Percentiles rank a stretch among this genome's conserved stretches.
These are phyloP conservation scores for Hydrozoanthus tunicans DNA, from an alignment of 64 coral and sea anemone genomes.

Conservation along the genomic window DNA sequence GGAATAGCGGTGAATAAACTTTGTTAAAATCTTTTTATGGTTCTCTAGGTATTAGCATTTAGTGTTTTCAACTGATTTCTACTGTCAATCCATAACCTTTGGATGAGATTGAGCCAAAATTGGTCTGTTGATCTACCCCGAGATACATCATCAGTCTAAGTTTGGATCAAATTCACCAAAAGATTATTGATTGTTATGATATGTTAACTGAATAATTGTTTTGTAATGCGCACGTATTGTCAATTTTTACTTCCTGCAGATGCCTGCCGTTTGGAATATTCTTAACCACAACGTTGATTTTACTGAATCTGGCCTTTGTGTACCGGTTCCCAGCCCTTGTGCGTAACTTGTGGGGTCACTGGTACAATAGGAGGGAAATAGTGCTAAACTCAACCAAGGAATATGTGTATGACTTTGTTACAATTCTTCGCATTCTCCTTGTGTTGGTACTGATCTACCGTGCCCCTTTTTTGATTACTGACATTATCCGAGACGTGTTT, in stretches of 20 bases:
- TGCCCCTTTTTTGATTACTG: conserved; percentile 87
- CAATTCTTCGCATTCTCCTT: conserved; percentile 73
- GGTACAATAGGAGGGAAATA: conserved; percentile 89
- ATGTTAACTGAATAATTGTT: no score
- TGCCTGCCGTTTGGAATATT: conserved; percentile 82
- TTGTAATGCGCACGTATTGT: no score
- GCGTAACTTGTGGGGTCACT: conserved; percentile 72
- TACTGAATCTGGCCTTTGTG: conserved; percentile 80
- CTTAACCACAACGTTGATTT: conserved; percentile 62
- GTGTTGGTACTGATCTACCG: conserved; percentile 85
- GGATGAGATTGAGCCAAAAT: no score
- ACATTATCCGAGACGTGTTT: conserved; percentile 86
- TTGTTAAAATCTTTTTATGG: not conserved
- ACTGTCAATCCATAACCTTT: no score
- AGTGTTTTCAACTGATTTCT: no score
- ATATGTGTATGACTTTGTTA: conserved; percentile 79
- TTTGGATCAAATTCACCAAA: no score
- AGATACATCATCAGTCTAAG: no score
- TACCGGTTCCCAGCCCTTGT: conserved; percentile 88
- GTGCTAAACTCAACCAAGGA: conserved; percentile 72
- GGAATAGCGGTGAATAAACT: no score
- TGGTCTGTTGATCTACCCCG: no score
- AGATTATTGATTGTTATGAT: no score
- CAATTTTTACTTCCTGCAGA: not conserved
- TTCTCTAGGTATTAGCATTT: no score